These are phyloP conservation scores for Microhierax caerulescens DNA, from an alignment of 2,797 vertebrate genomes.

Conservation along the genomic window DNA sequence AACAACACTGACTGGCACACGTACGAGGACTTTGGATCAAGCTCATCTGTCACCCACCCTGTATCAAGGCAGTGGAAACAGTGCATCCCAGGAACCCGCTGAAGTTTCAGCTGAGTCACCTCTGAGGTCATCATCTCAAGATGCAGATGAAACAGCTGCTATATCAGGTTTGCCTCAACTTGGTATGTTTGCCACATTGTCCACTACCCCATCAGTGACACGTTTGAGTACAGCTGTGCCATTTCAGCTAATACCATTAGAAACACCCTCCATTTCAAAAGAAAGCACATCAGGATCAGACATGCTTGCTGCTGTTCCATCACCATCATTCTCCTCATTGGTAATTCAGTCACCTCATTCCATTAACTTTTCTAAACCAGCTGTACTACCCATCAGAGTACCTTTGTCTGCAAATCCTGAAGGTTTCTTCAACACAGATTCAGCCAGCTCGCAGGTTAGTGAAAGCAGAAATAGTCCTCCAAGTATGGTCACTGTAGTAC, in stretches of 20 bases:
- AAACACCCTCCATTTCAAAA: constrained; percentile 56
- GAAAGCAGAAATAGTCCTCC: constrained; percentile 30
- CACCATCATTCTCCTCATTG: constrained; percentile 59
- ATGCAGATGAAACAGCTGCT: constrained; percentile 68
- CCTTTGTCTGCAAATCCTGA: constrained; percentile 53
- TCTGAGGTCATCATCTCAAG: constrained; percentile 68
- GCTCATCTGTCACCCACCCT: constrained; percentile 75
- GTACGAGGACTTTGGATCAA: constrained; percentile 74
- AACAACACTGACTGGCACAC: constrained; percentile 66
- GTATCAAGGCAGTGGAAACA: constrained; percentile 77
- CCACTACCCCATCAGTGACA: constrained; percentile 32
- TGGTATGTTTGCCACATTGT: constrained; percentile 64
- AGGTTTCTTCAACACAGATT: constrained; percentile 42
- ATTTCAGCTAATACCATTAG: constrained; percentile 46
- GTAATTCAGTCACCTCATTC: constrained; percentile 58
- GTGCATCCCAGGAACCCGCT: constrained; percentile 79
- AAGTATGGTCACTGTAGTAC: not conserved
- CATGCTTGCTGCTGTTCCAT: constrained; percentile 14
- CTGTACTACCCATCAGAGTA: constrained; percentile 44
- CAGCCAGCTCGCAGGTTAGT: constrained; percentile 36
- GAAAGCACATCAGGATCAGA: constrained; percentile 33
- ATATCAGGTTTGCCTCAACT: constrained; percentile 87
- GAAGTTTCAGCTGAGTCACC: constrained; percentile 77
- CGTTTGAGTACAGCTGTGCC: constrained; percentile 16
- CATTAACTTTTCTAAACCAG: constrained; percentile 62